Evolutionary conservation across 2,797 vertebrate species (phyloP).

Genomic region (Chelon auratus): DNA sequence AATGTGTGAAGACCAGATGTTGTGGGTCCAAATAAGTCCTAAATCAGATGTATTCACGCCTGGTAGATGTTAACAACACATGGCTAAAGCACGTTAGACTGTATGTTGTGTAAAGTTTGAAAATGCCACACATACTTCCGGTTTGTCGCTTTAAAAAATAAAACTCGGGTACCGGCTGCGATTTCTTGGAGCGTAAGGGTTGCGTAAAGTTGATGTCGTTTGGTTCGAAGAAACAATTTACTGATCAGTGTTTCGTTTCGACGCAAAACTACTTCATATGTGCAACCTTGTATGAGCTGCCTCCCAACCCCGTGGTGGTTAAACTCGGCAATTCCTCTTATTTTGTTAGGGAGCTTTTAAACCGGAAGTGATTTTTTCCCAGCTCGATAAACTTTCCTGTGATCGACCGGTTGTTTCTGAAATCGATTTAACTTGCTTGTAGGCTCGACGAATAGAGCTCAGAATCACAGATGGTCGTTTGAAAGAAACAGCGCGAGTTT

Average conservation of each 20-base stretch:
- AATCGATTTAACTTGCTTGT: slow-evolving; percentile 9
- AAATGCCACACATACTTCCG: not conserved
- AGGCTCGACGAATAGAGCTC: slow-evolving; percentile 39
- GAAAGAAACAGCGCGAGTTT: slow-evolving; percentile 44
- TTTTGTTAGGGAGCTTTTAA: not conserved
- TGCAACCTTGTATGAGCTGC: accelerated
- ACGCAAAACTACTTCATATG: accelerated
- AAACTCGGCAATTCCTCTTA: slow-evolving; percentile 23
- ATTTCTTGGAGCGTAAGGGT: not conserved
- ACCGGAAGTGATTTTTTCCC: slow-evolving; percentile 14
- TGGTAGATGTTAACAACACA: slow-evolving; percentile 40
- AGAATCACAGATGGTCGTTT: slow-evolving; percentile 28
- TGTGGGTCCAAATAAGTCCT: not conserved
- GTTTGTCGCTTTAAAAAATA: slow-evolving; percentile 14
- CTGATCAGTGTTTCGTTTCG: accelerated
- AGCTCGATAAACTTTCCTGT: not conserved
- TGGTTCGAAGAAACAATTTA: accelerated
- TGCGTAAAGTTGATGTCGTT: accelerated
- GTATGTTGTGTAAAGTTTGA: not conserved
- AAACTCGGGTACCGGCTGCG: not conserved
- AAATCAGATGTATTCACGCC: not conserved
- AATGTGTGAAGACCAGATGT: slow-evolving; percentile 51
- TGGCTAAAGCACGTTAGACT: slow-evolving; percentile 8
- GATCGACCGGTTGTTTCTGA: slow-evolving; percentile 12
- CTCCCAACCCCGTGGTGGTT: not conserved